Percentiles rank a stretch among this genome's conserved stretches.
Conservation (phyloP, 2,113 vertebrate species). For the Brachyistius frenatus region DNA sequence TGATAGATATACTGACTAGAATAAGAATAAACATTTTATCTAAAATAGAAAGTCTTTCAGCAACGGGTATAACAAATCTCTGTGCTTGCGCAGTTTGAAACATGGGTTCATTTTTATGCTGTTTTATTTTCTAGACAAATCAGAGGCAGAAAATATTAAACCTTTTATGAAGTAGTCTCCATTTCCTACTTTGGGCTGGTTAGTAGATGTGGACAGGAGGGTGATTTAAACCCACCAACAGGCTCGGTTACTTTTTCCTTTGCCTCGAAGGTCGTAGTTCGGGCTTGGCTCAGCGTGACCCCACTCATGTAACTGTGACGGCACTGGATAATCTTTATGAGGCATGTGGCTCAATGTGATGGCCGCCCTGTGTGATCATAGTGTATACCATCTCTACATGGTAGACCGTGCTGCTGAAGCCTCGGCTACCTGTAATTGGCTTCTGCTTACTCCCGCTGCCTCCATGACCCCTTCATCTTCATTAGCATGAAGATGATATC, state of each 20-base stretch:
- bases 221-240: slow-evolving; percentile 11
- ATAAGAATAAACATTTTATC: no score
- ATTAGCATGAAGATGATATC: slow-evolving; percentile 61
- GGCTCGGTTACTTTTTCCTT: slow-evolving; percentile 16
- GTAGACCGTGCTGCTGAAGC: slow-evolving; percentile 22
- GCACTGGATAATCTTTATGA: slow-evolving; percentile 33
- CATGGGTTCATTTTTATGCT: no score
- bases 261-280: slow-evolving; percentile 52
- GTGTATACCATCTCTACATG: slow-evolving; percentile 33
- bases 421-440: slow-evolving; percentile 26
- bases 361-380: slow-evolving; percentile 20
- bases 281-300: slow-evolving; percentile 48
- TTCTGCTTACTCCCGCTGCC: slow-evolving; percentile 27
- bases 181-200: slow-evolving; percentile 25
- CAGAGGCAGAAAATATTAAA: no score
- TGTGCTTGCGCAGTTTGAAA: background rate
- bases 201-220: slow-evolving; percentile 10
- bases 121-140: no score
- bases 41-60: background rate
- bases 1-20: no score
- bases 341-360: slow-evolving; percentile 38
- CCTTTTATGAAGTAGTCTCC: background rate
- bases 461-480: slow-evolving; percentile 50
- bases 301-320: slow-evolving; percentile 32
- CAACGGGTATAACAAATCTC: background rate